A percentile compares a stretch with the other conserved stretches of the same genome.
Evolutionary conservation across 2,888 invertebrate genomes (phyloP).

Genomic region (Abscondita cerata): DNA sequence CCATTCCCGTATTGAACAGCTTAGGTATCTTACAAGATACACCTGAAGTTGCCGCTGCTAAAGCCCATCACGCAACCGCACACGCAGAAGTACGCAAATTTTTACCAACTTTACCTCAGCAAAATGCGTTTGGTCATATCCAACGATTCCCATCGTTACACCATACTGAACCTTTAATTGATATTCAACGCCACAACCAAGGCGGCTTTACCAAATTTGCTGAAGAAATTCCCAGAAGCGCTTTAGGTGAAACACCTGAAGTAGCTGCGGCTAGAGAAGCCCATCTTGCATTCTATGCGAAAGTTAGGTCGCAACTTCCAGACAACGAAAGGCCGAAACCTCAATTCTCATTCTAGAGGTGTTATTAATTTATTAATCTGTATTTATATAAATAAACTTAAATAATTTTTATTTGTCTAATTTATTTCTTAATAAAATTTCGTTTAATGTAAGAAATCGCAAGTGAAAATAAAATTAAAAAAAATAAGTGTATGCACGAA

Average conservation of each 20-base stretch:
- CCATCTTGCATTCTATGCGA: conserved; percentile 40
- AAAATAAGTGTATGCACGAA: conserved; percentile 1
- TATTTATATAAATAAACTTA: too few relatives aligned
- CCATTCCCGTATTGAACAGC: neutral
- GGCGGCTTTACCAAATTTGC: conserved; percentile 29
- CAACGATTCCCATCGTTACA: conserved; percentile 3
- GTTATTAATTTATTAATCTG: neutral
- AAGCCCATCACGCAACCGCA: conserved; percentile 20
- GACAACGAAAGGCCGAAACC: conserved; percentile 12
- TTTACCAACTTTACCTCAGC: conserved; percentile 3
- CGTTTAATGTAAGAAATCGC: neutral
- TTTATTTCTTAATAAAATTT: neutral
- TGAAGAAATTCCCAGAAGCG: conserved; percentile 42
- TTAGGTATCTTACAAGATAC: conserved; percentile 24
- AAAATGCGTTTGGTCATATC: neutral
- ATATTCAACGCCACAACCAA: neutral
- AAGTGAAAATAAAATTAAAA: neutral
- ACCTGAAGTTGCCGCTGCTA: conserved; percentile 27
- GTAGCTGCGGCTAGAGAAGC: conserved; percentile 45
- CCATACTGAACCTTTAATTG: neutral
- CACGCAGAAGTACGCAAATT: conserved; percentile 16
- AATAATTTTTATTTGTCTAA: neutral
- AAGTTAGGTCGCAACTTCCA: conserved; percentile 32
- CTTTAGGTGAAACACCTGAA: conserved; percentile 45
- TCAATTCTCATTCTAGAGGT: conserved; percentile 3